Conservation (phyloP, 2,113 vertebrate genomes). For the Halichoerus grypus region DNA sequence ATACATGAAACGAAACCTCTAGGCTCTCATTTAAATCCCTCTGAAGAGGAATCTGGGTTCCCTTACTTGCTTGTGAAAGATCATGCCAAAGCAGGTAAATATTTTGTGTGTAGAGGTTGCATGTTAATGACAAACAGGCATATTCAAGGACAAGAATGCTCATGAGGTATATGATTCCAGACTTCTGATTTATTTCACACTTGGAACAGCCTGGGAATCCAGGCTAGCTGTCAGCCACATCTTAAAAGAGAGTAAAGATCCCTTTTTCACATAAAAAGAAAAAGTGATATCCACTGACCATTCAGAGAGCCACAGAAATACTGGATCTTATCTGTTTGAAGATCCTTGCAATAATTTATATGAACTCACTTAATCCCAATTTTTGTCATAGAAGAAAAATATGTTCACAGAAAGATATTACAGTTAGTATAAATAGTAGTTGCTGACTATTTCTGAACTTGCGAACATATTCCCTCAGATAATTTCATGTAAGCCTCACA, state of each 20-base stretch:
- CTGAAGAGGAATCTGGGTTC: background rate
- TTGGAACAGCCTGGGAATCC: background rate
- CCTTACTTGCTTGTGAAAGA: background rate
- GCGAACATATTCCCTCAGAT: background rate
- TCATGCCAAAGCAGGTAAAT: background rate
- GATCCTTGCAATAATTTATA: background rate
- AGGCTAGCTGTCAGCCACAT: background rate
- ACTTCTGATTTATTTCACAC: background rate
- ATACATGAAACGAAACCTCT: background rate
- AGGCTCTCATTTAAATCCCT: background rate
- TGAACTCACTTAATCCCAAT: background rate
- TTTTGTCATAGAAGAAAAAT: background rate
- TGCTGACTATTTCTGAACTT: background rate
- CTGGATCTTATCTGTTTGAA: background rate
- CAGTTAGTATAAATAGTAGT: background rate
- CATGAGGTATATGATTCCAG: background rate
- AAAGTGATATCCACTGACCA: background rate
- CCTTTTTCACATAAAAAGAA: background rate
- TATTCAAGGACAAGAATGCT: slow-evolving; percentile 8
- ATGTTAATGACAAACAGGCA: background rate
- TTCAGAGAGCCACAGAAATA: background rate
- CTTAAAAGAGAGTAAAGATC: background rate
- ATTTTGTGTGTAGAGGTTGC: background rate
- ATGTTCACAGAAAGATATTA: slow-evolving; percentile 40
- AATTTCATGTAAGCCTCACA: background rate